phyloP scores from a whole-genome alignment of 2,797 vertebrate genomes.

The Emys orbicularis region DNA sequence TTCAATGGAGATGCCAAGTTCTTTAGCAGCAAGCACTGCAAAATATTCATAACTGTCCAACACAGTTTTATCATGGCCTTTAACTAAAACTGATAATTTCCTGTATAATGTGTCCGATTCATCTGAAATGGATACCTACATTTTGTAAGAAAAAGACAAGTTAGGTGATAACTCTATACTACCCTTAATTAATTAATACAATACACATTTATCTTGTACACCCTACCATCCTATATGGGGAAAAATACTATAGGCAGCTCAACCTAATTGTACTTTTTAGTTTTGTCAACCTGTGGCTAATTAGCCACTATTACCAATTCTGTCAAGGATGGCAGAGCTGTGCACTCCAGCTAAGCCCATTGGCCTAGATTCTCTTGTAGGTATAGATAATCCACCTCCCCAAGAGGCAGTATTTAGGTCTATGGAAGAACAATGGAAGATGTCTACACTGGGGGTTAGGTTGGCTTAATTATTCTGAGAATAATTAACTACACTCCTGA shows the following conservation, averaged over 20 bases:
- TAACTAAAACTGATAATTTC: slow-evolving; percentile 90
- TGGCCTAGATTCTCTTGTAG: background rate
- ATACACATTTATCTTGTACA: background rate
- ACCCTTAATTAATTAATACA: background rate
- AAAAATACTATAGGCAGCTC: background rate
- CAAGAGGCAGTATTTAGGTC: background rate
- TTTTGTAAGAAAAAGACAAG: slow-evolving; percentile 52
- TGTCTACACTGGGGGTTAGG: background rate
- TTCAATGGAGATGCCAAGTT: slow-evolving; percentile 89
- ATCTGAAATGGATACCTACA: slow-evolving; percentile 89
- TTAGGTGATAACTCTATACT: background rate
- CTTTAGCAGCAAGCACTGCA: slow-evolving; percentile 90
- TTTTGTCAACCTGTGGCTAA: background rate
- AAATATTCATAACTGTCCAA: slow-evolving; percentile 97
- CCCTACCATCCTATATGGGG: background rate
- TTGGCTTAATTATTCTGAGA: background rate
- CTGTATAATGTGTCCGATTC: slow-evolving; percentile 92
- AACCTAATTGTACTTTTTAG: background rate
- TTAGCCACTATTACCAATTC: background rate
- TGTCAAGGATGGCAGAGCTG: background rate
- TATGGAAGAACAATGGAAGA: too few relatives aligned
- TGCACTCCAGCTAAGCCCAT: background rate
- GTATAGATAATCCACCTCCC: background rate
- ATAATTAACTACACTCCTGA: background rate
- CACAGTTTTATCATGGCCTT: slow-evolving; percentile 92